Evolutionary conservation across 2,888 invertebrate species (phyloP).

Genomic region (Malacosoma neustria): DNA sequence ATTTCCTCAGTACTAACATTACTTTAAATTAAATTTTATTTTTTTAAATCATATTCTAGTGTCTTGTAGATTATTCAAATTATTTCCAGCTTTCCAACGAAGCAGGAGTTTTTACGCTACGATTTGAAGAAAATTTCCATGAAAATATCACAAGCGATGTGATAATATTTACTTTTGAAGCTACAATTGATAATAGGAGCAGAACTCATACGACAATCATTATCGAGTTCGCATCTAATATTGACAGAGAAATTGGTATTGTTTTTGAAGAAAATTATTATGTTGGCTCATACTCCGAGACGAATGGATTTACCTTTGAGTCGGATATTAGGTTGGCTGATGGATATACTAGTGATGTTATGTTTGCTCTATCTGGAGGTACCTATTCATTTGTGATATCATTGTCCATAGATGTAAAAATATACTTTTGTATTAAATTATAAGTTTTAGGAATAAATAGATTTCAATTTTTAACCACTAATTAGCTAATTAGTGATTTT

Average conservation of each 20-base stretch:
- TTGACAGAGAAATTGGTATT: constrained; percentile 8
- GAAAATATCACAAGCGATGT: neutral
- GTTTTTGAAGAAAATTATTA: constrained; percentile 20
- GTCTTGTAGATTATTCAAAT: neutral
- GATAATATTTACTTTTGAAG: neutral
- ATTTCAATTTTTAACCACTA: too few relatives aligned
- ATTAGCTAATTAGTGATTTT: too few relatives aligned
- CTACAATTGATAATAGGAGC: neutral
- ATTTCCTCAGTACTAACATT: neutral
- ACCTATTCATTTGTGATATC: too few relatives aligned
- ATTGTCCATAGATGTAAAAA: too few relatives aligned
- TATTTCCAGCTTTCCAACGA: constrained; percentile 1
- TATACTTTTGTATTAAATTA: too few relatives aligned
- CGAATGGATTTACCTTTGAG: constrained; percentile 10
- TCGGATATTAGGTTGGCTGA: neutral
- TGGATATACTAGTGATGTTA: neutral
- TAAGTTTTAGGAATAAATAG: too few relatives aligned
- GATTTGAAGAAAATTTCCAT: neutral
- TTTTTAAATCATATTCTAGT: neutral
- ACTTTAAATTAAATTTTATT: neutral
- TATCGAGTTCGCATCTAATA: constrained; percentile 6
- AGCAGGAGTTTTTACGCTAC: neutral
- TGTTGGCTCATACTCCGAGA: constrained; percentile 12
- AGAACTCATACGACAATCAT: constrained; percentile 7
- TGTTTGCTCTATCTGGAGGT: constrained; percentile 2